Evolutionary conservation across 2,797 vertebrate genomes (phyloP).

Genomic region (Pseudochirops cupreus): DNA sequence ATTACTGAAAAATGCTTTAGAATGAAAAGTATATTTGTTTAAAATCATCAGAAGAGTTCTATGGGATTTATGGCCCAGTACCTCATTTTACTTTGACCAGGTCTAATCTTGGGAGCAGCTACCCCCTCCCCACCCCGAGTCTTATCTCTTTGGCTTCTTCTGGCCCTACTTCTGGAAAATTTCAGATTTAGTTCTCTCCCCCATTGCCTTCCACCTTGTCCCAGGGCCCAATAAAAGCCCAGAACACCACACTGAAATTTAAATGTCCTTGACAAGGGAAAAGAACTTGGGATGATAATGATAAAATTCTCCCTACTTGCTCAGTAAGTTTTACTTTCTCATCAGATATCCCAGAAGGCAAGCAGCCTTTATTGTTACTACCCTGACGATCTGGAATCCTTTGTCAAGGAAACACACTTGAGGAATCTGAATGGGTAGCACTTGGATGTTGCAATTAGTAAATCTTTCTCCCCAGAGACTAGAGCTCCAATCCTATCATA

Average conservation of each 20-base stretch:
- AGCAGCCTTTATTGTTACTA: background rate
- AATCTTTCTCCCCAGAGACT: background rate
- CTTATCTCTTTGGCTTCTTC: background rate
- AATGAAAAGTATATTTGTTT: background rate
- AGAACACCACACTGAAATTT: background rate
- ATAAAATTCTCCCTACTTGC: background rate
- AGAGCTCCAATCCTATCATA: background rate
- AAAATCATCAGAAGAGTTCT: background rate
- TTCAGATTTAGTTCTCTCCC: background rate
- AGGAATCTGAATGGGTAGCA: background rate
- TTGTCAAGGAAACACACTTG: background rate
- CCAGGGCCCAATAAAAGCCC: background rate
- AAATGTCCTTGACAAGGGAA: background rate
- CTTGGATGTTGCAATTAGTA: background rate
- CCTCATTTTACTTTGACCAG: background rate
- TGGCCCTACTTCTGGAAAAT: background rate
- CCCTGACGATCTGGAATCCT: background rate
- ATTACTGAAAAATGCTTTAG: constrained; percentile 40
- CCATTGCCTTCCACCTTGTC: background rate
- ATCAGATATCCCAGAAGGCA: background rate
- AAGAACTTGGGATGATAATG: background rate
- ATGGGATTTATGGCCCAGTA: background rate
- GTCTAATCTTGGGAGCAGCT: background rate
- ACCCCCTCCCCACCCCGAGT: background rate
- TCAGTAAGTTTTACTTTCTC: background rate